Evolutionary conservation across 2,113 vertebrate species (phyloP).

Genomic region (Ursus arctos): DNA sequence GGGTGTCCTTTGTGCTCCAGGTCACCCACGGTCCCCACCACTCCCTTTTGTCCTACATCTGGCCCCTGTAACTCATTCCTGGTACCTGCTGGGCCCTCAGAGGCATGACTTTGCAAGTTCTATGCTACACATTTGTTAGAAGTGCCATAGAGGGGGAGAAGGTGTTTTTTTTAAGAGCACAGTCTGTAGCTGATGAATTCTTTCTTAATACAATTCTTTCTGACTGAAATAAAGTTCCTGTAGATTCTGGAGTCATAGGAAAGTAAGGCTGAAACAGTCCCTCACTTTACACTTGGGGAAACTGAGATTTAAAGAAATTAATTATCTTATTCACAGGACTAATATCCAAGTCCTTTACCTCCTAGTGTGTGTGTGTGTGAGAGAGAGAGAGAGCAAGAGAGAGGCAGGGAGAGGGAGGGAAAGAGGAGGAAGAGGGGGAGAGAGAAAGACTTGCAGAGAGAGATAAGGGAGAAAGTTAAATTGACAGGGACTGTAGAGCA

Average conservation of each 20-base stretch:
- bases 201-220: background rate
- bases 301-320: background rate
- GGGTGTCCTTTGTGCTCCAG: background rate
- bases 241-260: background rate
- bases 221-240: background rate
- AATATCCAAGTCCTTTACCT: background rate
- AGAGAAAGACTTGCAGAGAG: background rate
- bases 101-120: background rate
- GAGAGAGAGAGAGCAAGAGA: no score
- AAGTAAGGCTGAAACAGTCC: background rate
- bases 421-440: background rate
- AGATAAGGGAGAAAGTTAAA: background rate
- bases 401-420: no score
- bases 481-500: background rate
- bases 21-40: background rate
- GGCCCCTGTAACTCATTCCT: background rate
- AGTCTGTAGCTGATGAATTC: background rate
- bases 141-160: no score
- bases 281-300: background rate
- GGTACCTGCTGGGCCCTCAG: accelerated
- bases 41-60: background rate
- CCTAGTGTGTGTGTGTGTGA: background rate
- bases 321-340: background rate
- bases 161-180: background rate
- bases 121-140: background rate